Percentiles rank a stretch among this genome's conserved stretches.
Conservation (phyloP, 2,113 vertebrate genomes). For the Erythrolamprus reginae region DNA sequence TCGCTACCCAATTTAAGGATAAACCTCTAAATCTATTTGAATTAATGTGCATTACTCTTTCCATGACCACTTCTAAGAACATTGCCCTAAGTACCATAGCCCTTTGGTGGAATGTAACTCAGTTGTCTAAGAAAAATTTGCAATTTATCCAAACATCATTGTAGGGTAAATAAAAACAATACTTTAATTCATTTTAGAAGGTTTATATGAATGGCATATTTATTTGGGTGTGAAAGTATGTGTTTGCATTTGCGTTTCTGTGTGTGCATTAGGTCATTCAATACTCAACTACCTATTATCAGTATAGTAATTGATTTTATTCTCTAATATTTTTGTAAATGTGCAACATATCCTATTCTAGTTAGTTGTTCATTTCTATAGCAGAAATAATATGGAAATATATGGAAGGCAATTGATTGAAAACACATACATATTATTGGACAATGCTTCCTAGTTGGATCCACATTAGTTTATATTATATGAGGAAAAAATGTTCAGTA, state of each 20-base stretch:
- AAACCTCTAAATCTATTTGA: neutral
- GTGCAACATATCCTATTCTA: neutral
- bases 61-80: neutral
- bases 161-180: neutral
- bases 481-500: neutral
- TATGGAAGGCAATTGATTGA: neutral
- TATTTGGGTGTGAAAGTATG: too few relatives aligned
- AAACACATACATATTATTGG: neutral
- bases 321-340: neutral
- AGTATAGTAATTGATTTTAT: neutral
- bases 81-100: neutral
- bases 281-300: neutral
- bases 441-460: neutral
- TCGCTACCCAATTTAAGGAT: neutral
- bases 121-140: neutral
- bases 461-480: neutral
- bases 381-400: neutral
- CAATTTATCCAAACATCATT: neutral
- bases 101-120: neutral
- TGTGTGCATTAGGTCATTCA: neutral
- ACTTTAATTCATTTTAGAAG: conserved; percentile 7
- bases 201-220: neutral
- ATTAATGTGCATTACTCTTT: neutral
- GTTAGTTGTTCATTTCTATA: neutral
- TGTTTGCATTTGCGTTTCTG: neutral